Evolutionary conservation across 2,888 invertebrate genomes (phyloP).

Genomic region (Melanostoma scalare): DNA sequence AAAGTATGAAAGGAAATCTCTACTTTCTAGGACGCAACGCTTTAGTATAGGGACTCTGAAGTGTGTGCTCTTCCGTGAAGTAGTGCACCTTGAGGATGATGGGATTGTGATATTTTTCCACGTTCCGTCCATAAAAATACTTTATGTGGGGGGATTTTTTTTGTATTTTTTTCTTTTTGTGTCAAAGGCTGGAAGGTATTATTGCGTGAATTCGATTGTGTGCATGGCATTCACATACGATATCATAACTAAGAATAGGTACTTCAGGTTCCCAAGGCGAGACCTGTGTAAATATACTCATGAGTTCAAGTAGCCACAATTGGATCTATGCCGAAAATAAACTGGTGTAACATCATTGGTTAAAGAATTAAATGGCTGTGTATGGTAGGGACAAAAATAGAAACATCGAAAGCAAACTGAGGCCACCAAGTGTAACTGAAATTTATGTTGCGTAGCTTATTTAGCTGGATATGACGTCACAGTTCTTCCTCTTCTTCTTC

Average conservation of each 20-base stretch:
- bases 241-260: slow-evolving; percentile 12
- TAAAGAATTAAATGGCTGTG: no score
- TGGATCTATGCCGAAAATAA: no score
- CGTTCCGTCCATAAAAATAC: no score
- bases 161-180: no score
- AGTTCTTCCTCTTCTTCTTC: no score
- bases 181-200: not conserved
- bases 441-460: no score
- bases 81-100: slow-evolving; percentile 45
- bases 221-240: not conserved
- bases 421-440: no score
- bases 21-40: slow-evolving; percentile 31
- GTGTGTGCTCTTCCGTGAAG: slow-evolving; percentile 45
- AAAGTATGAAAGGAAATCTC: slow-evolving; percentile 9
- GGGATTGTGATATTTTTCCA: slow-evolving; percentile 22
- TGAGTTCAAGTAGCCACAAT: slow-evolving; percentile 25
- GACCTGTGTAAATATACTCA: slow-evolving; percentile 48
- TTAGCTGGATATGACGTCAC: no score
- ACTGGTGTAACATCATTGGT: no score
- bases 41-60: slow-evolving; percentile 24
- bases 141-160: not conserved
- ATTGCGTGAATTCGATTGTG: slow-evolving; percentile 7
- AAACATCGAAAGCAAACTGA: no score
- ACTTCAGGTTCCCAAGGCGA: slow-evolving; percentile 31
- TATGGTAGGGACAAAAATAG: no score